Conservation (phyloP, 2,113 vertebrate species). For the Oreocharis arfaki region DNA sequence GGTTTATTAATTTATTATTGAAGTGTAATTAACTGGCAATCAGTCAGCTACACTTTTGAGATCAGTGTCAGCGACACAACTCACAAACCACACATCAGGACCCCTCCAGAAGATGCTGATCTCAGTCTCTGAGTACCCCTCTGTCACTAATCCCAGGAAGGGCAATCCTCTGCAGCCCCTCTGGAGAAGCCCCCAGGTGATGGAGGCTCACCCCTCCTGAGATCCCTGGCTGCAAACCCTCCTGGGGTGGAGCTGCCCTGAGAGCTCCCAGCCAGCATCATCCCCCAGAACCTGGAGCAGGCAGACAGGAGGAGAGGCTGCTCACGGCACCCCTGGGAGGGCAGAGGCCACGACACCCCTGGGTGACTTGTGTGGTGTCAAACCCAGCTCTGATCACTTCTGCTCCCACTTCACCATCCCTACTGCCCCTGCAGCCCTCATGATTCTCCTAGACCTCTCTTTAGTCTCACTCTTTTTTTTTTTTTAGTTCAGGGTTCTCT, state of each 20-base stretch:
- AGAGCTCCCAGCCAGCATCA: neutral
- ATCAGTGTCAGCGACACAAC: neutral
- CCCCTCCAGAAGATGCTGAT: neutral
- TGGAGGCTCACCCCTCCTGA: rapidly evolving
- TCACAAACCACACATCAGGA: neutral
- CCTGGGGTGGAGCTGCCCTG: rapidly evolving
- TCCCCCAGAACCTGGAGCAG: too few relatives aligned
- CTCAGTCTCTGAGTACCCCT: neutral
- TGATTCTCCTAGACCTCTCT: neutral
- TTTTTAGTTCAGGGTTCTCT: neutral
- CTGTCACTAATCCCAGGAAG: too few relatives aligned
- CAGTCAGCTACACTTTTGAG: neutral
- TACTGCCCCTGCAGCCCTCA: neutral
- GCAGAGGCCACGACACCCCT: rapidly evolving
- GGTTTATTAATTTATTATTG: neutral
- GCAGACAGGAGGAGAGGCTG: neutral
- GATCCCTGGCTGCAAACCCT: neutral
- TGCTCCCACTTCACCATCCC: rapidly evolving
- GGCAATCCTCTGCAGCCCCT: too few relatives aligned
- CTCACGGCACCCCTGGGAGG: rapidly evolving
- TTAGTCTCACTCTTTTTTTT: neutral
- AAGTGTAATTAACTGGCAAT: neutral
- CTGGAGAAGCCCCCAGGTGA: rapidly evolving
- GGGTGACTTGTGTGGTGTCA: rapidly evolving
- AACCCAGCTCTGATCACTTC: neutral